Evolutionary conservation across 1,140 invertebrate species (phyloP), one percentile per base, ranked within the genome.

Genomic region (Drosophila arizonae): DNA sequence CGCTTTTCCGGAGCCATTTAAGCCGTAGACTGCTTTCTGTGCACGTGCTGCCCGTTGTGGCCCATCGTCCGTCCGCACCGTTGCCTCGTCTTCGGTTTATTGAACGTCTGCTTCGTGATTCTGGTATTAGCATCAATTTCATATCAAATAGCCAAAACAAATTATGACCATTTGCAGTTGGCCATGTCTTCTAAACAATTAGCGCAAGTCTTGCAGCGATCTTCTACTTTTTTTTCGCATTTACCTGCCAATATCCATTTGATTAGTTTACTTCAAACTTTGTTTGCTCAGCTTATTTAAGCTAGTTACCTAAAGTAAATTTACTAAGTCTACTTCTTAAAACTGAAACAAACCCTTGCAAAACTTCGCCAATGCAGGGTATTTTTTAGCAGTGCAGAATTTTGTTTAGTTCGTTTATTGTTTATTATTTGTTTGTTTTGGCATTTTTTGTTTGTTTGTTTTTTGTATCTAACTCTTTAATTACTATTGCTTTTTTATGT

Each of bases 241-340:
- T 78, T 60, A 82, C 71, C 63, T 82, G 79, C 45, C 79, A 79
- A 72, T 62, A 36, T 58, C 33, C 33, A 4, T 30, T 52, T 62
- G 9, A n/a, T 24, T n/a, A 17, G 36, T 33, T 9, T 52, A 13
- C 36, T 30, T 45, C 1, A 30, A 30, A 33, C 0, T 33, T 33
- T 33, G 33, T 33, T 33, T 33, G 9, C 33, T 33, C 8, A 9
- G 8, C 33, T 9, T 0, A 33, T 33, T 33, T 33, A 6, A 6
- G 28, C 5, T 6, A 30, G 21, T 24, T 24, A 24, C 21, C 2
- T 6, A 6, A 6, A 6, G 28, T 1, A 30, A 30, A 3, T 30
- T 0, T 30, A 6, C 28, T 6, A 30, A 30, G 28, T 30, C 28
- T 30, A 30, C 26, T 4, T 28, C 5, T 28, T 5, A 28, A 17